Conservation (phyloP, 2,797 vertebrate species). For the Enteromius fasciolatus region DNA sequence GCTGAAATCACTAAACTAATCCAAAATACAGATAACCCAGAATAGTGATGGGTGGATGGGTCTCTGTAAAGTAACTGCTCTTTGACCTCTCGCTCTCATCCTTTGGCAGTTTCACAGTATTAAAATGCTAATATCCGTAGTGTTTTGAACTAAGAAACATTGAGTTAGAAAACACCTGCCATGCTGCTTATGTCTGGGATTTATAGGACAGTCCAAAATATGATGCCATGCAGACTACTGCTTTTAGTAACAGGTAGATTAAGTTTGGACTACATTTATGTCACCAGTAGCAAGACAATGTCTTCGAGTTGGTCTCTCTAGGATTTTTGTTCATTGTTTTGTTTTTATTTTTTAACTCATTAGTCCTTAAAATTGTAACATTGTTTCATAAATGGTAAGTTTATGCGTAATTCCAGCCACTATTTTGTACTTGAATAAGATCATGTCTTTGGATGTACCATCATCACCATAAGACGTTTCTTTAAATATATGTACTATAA, state of each 20-base stretch:
- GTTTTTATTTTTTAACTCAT: background rate
- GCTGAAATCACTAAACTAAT: constrained; percentile 61
- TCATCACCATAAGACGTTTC: constrained; percentile 28
- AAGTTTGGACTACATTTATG: background rate
- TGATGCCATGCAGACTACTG: background rate
- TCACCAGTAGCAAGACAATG: background rate
- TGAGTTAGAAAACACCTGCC: constrained; percentile 45
- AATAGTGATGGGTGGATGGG: constrained; percentile 24
- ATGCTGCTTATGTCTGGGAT: background rate
- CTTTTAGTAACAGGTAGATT: background rate
- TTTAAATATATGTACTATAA: background rate
- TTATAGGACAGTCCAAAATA: background rate
- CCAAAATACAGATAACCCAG: constrained; percentile 60
- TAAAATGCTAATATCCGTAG: constrained; percentile 55
- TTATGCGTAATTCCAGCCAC: constrained; percentile 77
- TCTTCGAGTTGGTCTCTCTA: background rate
- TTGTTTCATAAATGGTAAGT: constrained; percentile 65
- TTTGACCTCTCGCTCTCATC: constrained; percentile 42
- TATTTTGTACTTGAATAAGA: constrained; percentile 79
- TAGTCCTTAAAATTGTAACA: constrained; percentile 33
- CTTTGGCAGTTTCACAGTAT: constrained; percentile 40
- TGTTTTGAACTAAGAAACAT: constrained; percentile 60
- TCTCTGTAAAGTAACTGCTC: constrained; percentile 37
- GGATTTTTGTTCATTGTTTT: background rate
- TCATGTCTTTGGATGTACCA: constrained; percentile 66